A percentile compares a stretch with the other conserved stretches of the same genome.
phyloP scores from a whole-genome alignment of 2,113 vertebrate genomes.

The Quiscalus mexicanus region DNA sequence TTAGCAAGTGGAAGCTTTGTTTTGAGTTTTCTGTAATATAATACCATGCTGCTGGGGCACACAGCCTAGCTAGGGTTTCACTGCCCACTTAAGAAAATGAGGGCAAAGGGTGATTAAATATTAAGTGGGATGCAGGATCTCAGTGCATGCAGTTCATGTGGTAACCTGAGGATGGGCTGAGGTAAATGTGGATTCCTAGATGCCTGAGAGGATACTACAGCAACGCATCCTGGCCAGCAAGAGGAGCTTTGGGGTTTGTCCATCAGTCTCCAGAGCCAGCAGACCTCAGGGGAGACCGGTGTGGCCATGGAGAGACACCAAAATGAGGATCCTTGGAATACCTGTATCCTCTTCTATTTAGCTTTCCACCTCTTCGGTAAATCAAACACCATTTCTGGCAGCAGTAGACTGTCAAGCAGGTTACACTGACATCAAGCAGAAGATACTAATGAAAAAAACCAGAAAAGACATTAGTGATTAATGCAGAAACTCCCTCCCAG shows the following conservation, averaged over 20 bases:
- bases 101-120: constrained; percentile 39
- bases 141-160: background rate
- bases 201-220: background rate
- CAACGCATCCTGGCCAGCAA: background rate
- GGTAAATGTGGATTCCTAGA: background rate
- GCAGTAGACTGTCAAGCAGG: background rate
- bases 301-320: background rate
- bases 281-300: background rate
- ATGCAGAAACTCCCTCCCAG: background rate
- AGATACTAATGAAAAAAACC: background rate
- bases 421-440: background rate
- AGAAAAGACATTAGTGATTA: background rate
- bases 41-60: background rate
- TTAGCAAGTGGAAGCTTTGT: background rate
- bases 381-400: background rate
- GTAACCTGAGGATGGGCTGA: constrained; percentile 26
- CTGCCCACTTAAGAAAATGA: constrained; percentile 3
- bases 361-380: background rate
- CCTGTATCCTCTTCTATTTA: background rate
- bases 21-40: background rate
- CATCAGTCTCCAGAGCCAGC: background rate
- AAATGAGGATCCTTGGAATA: background rate
- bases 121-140: constrained; percentile 31
- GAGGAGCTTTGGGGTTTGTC: background rate
- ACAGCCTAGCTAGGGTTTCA: background rate